These are phyloP conservation scores for Perca schrenkii DNA, from an alignment of 2,113 vertebrate genomes.

Conservation along the genomic window DNA sequence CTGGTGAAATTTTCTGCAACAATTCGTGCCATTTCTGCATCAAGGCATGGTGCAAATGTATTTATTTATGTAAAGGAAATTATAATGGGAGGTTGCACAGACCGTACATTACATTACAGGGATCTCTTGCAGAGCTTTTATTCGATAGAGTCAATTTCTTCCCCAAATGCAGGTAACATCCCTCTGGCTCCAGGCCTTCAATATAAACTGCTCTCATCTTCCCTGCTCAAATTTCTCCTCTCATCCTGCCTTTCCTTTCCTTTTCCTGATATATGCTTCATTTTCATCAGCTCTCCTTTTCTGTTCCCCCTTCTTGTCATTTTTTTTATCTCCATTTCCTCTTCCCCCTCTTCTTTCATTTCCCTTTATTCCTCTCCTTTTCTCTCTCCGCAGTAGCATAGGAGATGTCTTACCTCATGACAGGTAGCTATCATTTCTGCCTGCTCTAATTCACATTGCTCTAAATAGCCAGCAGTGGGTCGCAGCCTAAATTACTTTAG, in stretches of 20 bases:
- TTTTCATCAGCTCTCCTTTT: not conserved
- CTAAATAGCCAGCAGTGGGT: slow-evolving; percentile 47
- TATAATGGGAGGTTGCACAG: too few relatives aligned
- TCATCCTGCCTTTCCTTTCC: not conserved
- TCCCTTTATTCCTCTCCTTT: not conserved
- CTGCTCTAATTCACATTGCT: slow-evolving; percentile 41
- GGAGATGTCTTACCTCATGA: slow-evolving; percentile 4
- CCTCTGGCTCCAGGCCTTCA: not conserved
- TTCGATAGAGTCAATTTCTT: not conserved
- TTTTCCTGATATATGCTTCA: not conserved
- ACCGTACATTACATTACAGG: not conserved
- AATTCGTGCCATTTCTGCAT: too few relatives aligned
- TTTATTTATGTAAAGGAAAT: too few relatives aligned
- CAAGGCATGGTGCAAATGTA: too few relatives aligned
- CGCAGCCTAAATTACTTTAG: slow-evolving; percentile 26
- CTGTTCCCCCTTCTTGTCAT: not conserved
- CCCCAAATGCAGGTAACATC: not conserved
- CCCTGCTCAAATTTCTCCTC: not conserved
- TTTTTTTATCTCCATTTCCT: not conserved
- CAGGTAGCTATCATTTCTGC: slow-evolving; percentile 24
- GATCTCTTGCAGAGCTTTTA: not conserved
- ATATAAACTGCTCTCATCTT: not conserved
- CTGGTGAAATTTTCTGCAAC: too few relatives aligned
- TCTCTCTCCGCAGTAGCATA: not conserved
- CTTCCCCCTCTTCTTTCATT: slow-evolving; percentile 2